Percentiles rank a stretch among this genome's conserved stretches.
These are phyloP conservation scores for Anser cygnoides DNA, from an alignment of 2,113 vertebrate genomes.

Conservation along the genomic window DNA sequence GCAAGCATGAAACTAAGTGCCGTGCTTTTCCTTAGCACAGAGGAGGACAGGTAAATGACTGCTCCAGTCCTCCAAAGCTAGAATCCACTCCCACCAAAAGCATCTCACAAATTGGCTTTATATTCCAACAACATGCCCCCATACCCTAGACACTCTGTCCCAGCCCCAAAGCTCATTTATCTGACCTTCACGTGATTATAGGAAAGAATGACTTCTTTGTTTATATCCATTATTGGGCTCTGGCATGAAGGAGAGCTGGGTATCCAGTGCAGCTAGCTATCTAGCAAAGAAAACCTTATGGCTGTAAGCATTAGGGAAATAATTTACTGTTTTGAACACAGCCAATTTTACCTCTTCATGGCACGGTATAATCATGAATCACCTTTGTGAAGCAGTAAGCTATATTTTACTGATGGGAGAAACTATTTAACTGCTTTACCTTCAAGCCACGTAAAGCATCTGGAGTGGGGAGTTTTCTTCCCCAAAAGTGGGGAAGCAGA, in stretches of 20 bases:
- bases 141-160: fast-evolving
- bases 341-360: not conserved
- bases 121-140: not conserved
- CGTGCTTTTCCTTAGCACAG: not conserved
- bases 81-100: not conserved
- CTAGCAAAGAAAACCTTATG: not conserved
- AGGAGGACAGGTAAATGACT: not conserved
- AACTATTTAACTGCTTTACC: not conserved
- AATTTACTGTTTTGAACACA: not conserved
- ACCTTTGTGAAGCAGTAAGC: not conserved
- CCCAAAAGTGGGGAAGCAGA: not conserved
- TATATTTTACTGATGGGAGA: not conserved
- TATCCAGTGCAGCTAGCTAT: not conserved
- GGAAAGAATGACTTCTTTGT: not conserved
- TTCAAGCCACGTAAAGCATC: not conserved
- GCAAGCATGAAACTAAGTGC: not conserved
- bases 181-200: not conserved
- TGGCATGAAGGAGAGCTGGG: fast-evolving
- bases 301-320: not conserved
- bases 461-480: not conserved
- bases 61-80: not conserved
- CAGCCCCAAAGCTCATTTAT: not conserved
- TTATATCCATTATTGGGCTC: not conserved
- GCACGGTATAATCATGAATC: fast-evolving
- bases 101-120: not conserved